phyloP scores from a whole-genome alignment of 2,888 invertebrate genomes.

The Odontocerum albicorne region DNA sequence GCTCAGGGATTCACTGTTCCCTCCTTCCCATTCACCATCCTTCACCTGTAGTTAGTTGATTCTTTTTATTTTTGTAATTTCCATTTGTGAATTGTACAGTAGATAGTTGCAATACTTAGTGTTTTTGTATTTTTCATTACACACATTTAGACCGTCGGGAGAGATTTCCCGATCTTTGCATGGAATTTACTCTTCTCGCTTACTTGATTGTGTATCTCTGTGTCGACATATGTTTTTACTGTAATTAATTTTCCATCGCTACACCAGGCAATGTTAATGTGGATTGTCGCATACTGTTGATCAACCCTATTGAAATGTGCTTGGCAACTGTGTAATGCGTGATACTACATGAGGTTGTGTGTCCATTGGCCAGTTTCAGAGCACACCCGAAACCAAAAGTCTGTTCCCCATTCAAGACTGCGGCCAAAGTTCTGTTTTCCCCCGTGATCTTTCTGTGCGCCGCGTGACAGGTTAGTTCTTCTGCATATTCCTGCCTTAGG shows the following conservation, averaged over 20 bases:
- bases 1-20: conserved; percentile 17
- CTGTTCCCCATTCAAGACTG: conserved; percentile 75
- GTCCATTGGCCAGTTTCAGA: conserved; percentile 52
- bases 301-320: conserved; percentile 58
- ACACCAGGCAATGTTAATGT: conserved; percentile 29
- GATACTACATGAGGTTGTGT: conserved; percentile 31
- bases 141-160: conserved; percentile 24
- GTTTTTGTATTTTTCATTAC: conserved; percentile 9
- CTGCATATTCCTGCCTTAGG: conserved; percentile 43
- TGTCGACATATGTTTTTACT: conserved; percentile 24
- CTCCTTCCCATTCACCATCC: conserved; percentile 11
- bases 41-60: conserved; percentile 27
- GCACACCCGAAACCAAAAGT: conserved; percentile 65
- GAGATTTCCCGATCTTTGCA: conserved; percentile 23
- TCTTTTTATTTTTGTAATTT: conserved; percentile 26
- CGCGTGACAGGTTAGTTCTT: conserved; percentile 57
- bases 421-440: conserved; percentile 73
- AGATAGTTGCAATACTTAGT: conserved; percentile 32
- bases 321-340: conserved; percentile 26
- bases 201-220: conserved; percentile 4
- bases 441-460: conserved; percentile 78
- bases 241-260: conserved; percentile 22
- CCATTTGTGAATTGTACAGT: conserved; percentile 30
- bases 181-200: conserved; percentile 35
- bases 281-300: conserved; percentile 37